phyloP scores from a whole-genome alignment of 1,140 invertebrate species.

The Drosophila nannoptera region DNA sequence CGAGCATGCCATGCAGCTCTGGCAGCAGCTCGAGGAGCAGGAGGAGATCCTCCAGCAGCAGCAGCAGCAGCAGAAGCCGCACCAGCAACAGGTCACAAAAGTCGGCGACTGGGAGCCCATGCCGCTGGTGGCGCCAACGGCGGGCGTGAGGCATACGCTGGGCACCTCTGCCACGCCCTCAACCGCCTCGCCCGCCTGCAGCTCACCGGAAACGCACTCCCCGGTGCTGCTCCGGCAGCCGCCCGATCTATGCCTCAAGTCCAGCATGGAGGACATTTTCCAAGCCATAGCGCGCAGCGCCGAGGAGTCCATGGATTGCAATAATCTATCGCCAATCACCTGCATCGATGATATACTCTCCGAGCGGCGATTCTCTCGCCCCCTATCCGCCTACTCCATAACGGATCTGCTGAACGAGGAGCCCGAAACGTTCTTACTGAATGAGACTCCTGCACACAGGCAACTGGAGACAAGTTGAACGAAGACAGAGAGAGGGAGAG shows the following conservation, averaged over 20 bases:
- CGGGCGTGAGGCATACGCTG: slow-evolving; percentile 29
- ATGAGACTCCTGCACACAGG: slow-evolving; percentile 42
- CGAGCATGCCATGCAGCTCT: slow-evolving; percentile 66
- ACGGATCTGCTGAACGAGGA: slow-evolving; percentile 73
- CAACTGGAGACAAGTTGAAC: slow-evolving; percentile 50
- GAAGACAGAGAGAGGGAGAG: neutral
- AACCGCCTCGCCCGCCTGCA: slow-evolving; percentile 62
- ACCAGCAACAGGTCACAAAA: slow-evolving; percentile 2
- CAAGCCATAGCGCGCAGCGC: slow-evolving; percentile 70
- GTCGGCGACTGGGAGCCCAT: slow-evolving; percentile 60
- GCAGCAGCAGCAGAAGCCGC: neutral
- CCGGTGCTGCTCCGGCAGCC: slow-evolving; percentile 55
- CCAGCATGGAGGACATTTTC: slow-evolving; percentile 76
- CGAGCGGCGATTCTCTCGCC: slow-evolving; percentile 63
- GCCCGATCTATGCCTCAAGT: slow-evolving; percentile 56
- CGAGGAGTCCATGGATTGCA: slow-evolving; percentile 49
- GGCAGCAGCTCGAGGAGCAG: slow-evolving; percentile 63
- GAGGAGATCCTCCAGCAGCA: slow-evolving; percentile 54
- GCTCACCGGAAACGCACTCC: slow-evolving; percentile 58
- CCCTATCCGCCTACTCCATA: slow-evolving; percentile 74
- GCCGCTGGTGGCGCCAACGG: slow-evolving; percentile 33
- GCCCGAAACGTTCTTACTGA: slow-evolving; percentile 59
- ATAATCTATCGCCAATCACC: slow-evolving; percentile 64
- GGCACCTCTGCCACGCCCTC: slow-evolving; percentile 72
- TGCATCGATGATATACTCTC: slow-evolving; percentile 75